Evolutionary conservation across 2,888 invertebrate genomes (phyloP).

Genomic region (Hermodice carunculata): DNA sequence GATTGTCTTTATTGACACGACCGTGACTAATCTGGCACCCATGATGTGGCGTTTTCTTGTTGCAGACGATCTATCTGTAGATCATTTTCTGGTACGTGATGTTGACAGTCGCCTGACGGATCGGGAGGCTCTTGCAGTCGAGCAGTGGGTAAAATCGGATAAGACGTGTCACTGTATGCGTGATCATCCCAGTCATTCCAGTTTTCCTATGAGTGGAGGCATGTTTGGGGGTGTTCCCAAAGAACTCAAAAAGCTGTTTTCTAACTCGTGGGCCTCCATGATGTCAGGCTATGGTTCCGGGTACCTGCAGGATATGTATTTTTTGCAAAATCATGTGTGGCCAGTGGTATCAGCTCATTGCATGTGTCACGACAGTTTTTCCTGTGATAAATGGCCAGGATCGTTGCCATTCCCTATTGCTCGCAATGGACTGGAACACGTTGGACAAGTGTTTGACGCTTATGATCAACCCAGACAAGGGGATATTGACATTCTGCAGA

Average conservation of each 20-base stretch:
- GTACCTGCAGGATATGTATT: constrained; percentile 43
- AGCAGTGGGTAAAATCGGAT: constrained; percentile 39
- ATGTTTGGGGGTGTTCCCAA: constrained; percentile 40
- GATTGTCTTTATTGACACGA: constrained; percentile 30
- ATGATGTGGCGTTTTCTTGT: constrained; percentile 49
- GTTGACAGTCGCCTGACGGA: constrained; percentile 35
- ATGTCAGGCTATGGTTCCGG: constrained; percentile 29
- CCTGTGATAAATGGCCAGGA: constrained; percentile 36
- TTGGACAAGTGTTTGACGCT: constrained; percentile 38
- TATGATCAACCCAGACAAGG: constrained; percentile 22
- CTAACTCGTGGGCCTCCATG: constrained; percentile 32
- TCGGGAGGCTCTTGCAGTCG: constrained; percentile 39
- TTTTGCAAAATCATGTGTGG: constrained; percentile 38
- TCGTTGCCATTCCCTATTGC: constrained; percentile 38
- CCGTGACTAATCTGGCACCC: too few species aligned
- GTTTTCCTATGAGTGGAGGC: constrained; percentile 41
- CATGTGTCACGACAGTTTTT: constrained; percentile 44
- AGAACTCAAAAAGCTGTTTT: constrained; percentile 28
- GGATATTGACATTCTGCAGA: constrained; percentile 23
- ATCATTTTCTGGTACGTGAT: constrained; percentile 42
- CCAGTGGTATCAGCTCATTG: constrained; percentile 33
- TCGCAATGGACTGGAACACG: constrained; percentile 38
- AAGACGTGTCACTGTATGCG: constrained; percentile 41
- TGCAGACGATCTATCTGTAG: constrained; percentile 41
- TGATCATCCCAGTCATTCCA: constrained; percentile 44